Conservation (phyloP, 2,113 vertebrate species). For the Macaca fascicularis region DNA sequence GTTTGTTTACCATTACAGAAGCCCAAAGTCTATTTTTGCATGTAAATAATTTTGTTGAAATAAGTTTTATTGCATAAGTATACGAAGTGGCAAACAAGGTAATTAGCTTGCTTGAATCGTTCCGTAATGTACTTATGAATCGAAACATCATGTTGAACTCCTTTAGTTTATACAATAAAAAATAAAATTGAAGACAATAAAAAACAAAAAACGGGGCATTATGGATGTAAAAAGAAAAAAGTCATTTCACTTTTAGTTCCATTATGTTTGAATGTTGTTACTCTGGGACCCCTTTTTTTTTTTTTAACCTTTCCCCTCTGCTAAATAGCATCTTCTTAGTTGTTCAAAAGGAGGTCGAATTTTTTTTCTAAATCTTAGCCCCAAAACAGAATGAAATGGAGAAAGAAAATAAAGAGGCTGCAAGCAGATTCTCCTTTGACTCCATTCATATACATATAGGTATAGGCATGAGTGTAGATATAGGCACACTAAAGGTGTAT, state of each 20-base stretch:
- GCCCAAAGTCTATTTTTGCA: not conserved
- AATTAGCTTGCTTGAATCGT: not conserved
- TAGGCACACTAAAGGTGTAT: rapidly evolving
- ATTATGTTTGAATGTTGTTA: not conserved
- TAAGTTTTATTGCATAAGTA: not conserved
- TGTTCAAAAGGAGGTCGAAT: not conserved
- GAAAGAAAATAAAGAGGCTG: not conserved
- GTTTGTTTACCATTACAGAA: rapidly evolving
- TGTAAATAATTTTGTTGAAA: not conserved
- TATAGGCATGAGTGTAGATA: no score
- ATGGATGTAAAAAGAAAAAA: not conserved
- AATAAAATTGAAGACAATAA: not conserved
- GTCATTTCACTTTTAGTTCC: not conserved
- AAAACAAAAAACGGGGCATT: not conserved
- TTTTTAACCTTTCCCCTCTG: not conserved
- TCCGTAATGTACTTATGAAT: not conserved
- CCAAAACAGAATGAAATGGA: constrained; percentile 25
- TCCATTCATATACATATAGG: not conserved
- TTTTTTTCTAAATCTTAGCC: constrained; percentile 32
- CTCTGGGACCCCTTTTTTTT: not conserved
- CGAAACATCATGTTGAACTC: not conserved
- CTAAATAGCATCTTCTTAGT: not conserved
- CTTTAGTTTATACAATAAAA: not conserved
- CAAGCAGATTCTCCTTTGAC: constrained; percentile 8
- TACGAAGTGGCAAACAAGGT: not conserved